Base-by-base conservation (phyloP, 2,888 invertebrate species). In the Parelbella ahira region DNA sequence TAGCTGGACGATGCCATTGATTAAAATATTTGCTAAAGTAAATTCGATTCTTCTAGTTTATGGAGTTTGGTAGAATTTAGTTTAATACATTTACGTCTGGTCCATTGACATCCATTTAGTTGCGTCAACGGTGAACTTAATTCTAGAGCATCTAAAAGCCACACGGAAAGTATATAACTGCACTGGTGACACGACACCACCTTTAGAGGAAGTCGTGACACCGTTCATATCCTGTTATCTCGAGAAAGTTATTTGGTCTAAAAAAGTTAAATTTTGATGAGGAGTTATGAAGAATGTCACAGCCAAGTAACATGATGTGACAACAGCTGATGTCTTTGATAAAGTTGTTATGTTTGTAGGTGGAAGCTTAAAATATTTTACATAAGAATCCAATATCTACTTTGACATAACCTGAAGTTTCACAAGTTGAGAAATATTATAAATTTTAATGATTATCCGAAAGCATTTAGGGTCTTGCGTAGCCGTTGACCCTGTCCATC, bases 101-200 rank as follows among this genome's bases (percentile, higher is more conserved):
- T 46, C 44, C 32, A 47, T 62, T 69, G 64, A 71, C 63, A 76
- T 71, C 68, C 69, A 57, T 51, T 55, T 55, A 53, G 60, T 60
- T 54, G 60, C 58, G 57, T 62, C 61, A 66, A 62, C 63, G 57
- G 60, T 56, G 54, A 59, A 60, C 54, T 50, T 57, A 56, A 62
- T 68, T 70, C 68, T 56, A 54, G 58, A 67, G 56, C 62, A 63
- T 50, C 54, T 58, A 47, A 58, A 9, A 15, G n/a, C 12, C 11
- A 27, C 13, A 28, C 7, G 52, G 54, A 61, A 58, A 67, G 62
- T 68, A 56, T 38, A 58, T 59, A 58, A 56, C 55, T 42, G 51
- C 45, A 42, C 42, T 44, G 52, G 30, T 48, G 51, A 56, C 19
- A 32, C n/a, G n/a, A n/a, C n/a, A n/a, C n/a, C n/a, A n/a, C 23